Evolutionary conservation across 2,113 vertebrate species (phyloP), one percentile per base, ranked within the genome.

Genomic region (Daboia siamensis): DNA sequence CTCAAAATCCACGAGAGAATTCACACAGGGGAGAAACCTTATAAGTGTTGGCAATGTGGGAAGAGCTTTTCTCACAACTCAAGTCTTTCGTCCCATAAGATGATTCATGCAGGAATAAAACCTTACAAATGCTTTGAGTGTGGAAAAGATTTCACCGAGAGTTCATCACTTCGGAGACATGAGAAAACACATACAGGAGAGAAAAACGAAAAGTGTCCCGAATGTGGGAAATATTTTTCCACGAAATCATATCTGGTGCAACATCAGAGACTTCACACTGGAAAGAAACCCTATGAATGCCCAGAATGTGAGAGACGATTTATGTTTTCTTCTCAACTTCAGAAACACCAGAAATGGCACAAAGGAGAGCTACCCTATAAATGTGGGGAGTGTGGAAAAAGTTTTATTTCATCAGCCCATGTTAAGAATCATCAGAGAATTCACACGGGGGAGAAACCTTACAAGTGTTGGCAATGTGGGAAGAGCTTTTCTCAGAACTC

Each of bases 221-320:
- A 74, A 74, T 74, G 64, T 6, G 64, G 64, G 13, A 74, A 33
- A 74, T 74, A 13, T 74, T 74, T 74, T 74, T 1, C 69, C n/a
- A 0, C 0, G 0, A 74, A 39, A 39, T 74, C 69, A 39, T 2
- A 0, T 2, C n/a, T 74, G 13, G 5, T 33, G 15, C 5, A 0
- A 20, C 69, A 74, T 7, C 69, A 74, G 69, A 33, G 5, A 74
- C 5, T 15, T 20, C 69, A 74, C 12, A n/a, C 69, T 0, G n/a
- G 69, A 33, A 2, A 17, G 2, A 74, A 0, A 39, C n/a, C 69
- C n/a, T 74, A 26, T 61, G 24, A 89, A 48, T 46, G 33, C 39
- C 15, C 26, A 74, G 69, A 74, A 74, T 74, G 69, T 74, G 69
- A 74, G 2, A 74, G 2, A 1, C n/a, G 15, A 39, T 74, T 39